These are phyloP conservation scores for Dasypolia templi DNA, from an alignment of 2,888 invertebrate species.

Conservation along the genomic window DNA sequence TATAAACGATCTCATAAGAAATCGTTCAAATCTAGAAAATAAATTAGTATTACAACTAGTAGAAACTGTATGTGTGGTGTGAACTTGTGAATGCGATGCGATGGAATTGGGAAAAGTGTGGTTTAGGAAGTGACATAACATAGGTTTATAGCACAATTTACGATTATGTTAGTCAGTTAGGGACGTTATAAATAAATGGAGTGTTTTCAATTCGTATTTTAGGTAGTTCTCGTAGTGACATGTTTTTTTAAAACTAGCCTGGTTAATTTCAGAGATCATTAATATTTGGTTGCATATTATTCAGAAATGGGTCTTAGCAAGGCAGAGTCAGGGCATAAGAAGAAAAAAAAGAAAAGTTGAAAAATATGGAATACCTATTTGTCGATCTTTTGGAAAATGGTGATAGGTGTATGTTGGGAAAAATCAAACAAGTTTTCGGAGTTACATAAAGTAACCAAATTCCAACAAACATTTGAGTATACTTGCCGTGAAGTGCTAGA, in stretches of 20 bases:
- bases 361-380: too few relatives aligned
- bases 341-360: too few relatives aligned
- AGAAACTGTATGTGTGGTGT: not conserved
- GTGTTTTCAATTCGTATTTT: not conserved
- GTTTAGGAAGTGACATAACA: conserved; percentile 54
- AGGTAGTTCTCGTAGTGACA: too few relatives aligned
- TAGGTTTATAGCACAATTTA: conserved; percentile 20
- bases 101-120: conserved; percentile 28
- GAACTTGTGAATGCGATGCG: not conserved
- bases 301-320: too few relatives aligned
- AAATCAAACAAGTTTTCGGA: not conserved
- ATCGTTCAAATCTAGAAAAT: not conserved
- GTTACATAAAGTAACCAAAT: conserved; percentile 3
- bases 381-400: not conserved
- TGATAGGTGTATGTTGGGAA: not conserved
- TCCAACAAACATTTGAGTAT: not conserved
- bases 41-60: not conserved
- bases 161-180: conserved; percentile 22
- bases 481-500: not conserved
- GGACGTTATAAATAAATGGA: not conserved
- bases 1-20: not conserved
- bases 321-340: too few relatives aligned
- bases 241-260: not conserved
- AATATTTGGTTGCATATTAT: not conserved
- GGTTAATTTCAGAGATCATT: not conserved